A percentile compares a stretch with the other conserved stretches of the same genome.
Conservation (phyloP, 1,140 invertebrate species). For the Heliconius hermathena region DNA sequence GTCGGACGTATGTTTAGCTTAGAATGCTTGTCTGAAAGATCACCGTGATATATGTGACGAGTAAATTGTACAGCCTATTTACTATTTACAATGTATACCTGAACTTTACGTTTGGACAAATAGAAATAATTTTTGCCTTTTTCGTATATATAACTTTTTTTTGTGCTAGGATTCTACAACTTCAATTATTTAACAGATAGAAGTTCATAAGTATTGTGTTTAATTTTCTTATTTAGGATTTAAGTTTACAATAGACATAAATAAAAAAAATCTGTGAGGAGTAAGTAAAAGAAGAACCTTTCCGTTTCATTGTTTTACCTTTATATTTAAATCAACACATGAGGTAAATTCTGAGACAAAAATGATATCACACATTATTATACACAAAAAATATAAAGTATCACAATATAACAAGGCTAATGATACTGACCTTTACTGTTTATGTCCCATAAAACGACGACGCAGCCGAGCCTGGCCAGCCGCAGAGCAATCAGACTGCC, state of each 20-base stretch:
- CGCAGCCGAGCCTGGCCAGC: constrained; percentile 90
- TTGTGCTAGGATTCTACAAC: too few species aligned
- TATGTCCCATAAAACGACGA: constrained; percentile 95
- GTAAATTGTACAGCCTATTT: not conserved
- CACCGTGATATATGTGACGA: not conserved
- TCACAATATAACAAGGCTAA: not conserved
- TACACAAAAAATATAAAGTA: not conserved
- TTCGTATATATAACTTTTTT: too few species aligned
- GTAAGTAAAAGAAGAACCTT: too few species aligned
- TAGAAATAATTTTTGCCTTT: too few species aligned
- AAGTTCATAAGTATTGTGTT: too few species aligned
- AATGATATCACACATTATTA: not conserved
- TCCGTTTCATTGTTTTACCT: too few species aligned
- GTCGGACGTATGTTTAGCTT: not conserved
- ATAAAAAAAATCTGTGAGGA: too few species aligned
- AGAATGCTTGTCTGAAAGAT: constrained; percentile 12
- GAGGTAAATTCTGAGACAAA: too few species aligned
- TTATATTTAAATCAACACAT: too few species aligned
- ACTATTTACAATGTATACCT: constrained; percentile 1
- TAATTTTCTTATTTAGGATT: too few species aligned
- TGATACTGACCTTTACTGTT: constrained; percentile 87
- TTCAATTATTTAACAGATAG: too few species aligned
- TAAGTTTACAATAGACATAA: too few species aligned
- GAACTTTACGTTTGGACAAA: not conserved
- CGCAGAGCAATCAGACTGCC: constrained; percentile 91